Evolutionary conservation across 2,113 vertebrate species (phyloP).

Genomic region (Pachycephala philippinensis): DNA sequence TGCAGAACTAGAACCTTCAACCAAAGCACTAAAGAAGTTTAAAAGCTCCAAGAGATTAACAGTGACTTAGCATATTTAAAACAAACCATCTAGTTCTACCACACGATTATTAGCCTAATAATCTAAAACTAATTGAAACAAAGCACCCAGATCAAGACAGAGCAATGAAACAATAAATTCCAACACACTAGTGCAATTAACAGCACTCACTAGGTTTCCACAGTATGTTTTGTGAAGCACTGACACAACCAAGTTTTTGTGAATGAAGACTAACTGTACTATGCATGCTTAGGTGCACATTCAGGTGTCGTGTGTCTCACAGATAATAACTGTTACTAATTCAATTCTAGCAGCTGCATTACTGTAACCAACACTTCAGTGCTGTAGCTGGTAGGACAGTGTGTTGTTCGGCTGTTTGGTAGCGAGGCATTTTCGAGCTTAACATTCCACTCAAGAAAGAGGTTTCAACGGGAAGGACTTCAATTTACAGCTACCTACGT

Average conservation of each 20-base stretch:
- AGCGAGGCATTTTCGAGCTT: neutral
- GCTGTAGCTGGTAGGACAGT: too few species aligned
- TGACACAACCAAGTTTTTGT: neutral
- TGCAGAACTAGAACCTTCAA: neutral
- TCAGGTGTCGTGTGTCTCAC: fast-evolving
- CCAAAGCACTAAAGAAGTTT: neutral
- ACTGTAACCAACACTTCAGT: fast-evolving
- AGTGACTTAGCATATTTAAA: neutral
- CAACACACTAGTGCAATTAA: neutral
- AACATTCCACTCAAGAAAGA: neutral
- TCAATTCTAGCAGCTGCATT: neutral
- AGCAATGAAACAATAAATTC: neutral
- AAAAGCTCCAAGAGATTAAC: neutral
- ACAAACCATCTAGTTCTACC: neutral
- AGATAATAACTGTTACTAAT: neutral
- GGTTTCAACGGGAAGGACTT: too few species aligned
- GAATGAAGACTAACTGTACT: neutral
- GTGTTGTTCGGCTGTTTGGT: fast-evolving
- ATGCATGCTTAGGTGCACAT: neutral
- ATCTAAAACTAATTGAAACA: neutral
- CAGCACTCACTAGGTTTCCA: fast-evolving
- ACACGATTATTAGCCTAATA: neutral
- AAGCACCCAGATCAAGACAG: neutral
- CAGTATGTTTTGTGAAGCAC: fast-evolving
- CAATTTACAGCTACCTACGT: neutral